Evolutionary conservation across 2,113 vertebrate genomes (phyloP).

Genomic region (Atrichornis clamosus): DNA sequence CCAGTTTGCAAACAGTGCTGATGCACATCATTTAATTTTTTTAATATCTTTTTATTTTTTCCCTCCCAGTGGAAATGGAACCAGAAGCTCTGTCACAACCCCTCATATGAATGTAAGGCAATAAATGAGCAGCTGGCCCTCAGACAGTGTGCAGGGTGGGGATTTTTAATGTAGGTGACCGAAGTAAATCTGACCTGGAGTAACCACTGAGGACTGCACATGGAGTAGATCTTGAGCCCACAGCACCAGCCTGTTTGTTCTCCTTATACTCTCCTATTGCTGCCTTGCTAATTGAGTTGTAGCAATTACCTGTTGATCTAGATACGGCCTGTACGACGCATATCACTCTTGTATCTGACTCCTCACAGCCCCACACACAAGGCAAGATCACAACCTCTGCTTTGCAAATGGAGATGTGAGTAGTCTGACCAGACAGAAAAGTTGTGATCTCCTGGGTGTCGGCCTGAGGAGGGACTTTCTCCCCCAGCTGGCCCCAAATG

Average conservation of each 20-base stretch:
- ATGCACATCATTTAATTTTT: neutral
- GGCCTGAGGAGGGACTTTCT: neutral
- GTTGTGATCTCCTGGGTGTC: neutral
- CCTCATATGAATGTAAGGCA: neutral
- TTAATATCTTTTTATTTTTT: neutral
- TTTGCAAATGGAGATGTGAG: neutral
- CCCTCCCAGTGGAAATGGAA: neutral
- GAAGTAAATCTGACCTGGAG: neutral
- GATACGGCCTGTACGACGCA: neutral
- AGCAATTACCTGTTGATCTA: constrained; percentile 17
- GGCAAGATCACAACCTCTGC: neutral
- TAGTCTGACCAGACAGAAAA: neutral
- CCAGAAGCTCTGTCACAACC: neutral
- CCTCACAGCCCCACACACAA: neutral
- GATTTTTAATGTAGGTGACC: neutral
- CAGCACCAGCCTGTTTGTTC: neutral
- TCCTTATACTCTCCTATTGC: neutral
- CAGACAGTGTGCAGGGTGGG: neutral
- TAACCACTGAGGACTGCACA: neutral
- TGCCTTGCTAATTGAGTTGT: neutral
- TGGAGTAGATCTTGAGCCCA: neutral
- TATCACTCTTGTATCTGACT: neutral
- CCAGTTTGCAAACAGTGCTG: neutral
- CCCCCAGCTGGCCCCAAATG: neutral
- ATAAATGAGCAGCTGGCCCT: neutral